A percentile compares a stretch with the other conserved stretches of the same genome.
These are phyloP conservation scores for Octodonta nipae DNA, from an alignment of 2,888 invertebrate genomes.

Conservation along the genomic window DNA sequence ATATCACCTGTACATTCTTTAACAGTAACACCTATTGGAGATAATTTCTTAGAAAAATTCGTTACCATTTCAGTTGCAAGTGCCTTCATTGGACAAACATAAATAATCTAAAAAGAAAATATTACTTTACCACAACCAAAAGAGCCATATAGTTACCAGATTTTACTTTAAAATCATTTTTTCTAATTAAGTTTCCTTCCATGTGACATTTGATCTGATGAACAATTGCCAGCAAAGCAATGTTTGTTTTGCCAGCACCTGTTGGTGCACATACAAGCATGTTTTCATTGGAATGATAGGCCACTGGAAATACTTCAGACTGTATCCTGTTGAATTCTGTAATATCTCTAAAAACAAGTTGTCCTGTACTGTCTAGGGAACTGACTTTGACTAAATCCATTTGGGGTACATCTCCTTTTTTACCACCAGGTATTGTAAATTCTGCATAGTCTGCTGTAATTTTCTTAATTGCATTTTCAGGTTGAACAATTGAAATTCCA, in stretches of 20 bases:
- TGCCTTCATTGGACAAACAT: slow-evolving; percentile 99
- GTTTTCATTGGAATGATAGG: slow-evolving; percentile 93
- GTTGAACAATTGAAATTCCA: slow-evolving; percentile 33
- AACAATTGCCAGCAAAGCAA: slow-evolving; percentile 84
- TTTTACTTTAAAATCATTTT: slow-evolving; percentile 85
- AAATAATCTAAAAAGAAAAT: slow-evolving; percentile 60
- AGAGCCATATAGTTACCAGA: no score
- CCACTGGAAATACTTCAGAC: slow-evolving; percentile 86
- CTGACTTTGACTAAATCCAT: slow-evolving; percentile 35
- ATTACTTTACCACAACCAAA: slow-evolving; percentile 2
- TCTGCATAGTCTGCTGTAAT: slow-evolving; percentile 71
- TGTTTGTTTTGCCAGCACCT: slow-evolving; percentile 98
- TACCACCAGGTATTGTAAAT: slow-evolving; percentile 65
- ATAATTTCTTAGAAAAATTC: slow-evolving; percentile 75
- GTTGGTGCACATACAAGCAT: slow-evolving; percentile 96
- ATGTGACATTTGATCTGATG: slow-evolving; percentile 81
- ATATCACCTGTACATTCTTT: slow-evolving; percentile 95
- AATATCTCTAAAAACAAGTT: slow-evolving; percentile 77
- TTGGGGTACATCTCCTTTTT: slow-evolving; percentile 43
- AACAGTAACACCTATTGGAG: slow-evolving; percentile 65
- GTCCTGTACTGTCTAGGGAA: slow-evolving; percentile 57
- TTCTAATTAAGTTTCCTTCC: slow-evolving; percentile 66
- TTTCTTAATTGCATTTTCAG: slow-evolving; percentile 62
- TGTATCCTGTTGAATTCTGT: slow-evolving; percentile 86
- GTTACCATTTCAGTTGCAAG: slow-evolving; percentile 96